A percentile compares a stretch with the other conserved stretches of the same genome.
Conservation (phyloP, 2,113 vertebrate species). For the Pterophyllum scalare region DNA sequence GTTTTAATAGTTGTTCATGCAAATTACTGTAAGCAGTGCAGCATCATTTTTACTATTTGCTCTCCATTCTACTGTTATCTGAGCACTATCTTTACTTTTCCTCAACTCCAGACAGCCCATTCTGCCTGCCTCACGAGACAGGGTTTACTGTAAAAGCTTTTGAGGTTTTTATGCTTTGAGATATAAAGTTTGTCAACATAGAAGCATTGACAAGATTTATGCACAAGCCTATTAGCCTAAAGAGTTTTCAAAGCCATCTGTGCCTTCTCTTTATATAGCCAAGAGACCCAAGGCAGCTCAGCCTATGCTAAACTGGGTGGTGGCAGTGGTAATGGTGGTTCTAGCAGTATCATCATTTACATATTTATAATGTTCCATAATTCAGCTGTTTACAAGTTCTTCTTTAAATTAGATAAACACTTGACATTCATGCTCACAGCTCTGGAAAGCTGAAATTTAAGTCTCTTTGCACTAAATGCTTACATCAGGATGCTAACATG, state of each 20-base stretch:
- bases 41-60: not conserved
- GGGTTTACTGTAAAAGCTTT: slow-evolving; percentile 17
- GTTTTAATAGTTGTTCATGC: not conserved
- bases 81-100: not conserved
- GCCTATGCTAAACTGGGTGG: not conserved
- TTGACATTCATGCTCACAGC: not conserved
- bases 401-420: not conserved
- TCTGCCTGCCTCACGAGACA: slow-evolving; percentile 3
- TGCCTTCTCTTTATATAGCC: too few species aligned
- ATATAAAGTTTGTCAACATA: slow-evolving; percentile 5
- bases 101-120: not conserved
- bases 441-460: not conserved
- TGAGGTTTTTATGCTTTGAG: slow-evolving; percentile 12
- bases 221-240: slow-evolving; percentile 26
- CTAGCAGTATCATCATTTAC: not conserved
- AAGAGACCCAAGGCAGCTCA: not conserved
- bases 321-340: not conserved
- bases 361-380: not conserved
- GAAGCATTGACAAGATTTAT: slow-evolving; percentile 10
- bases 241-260: slow-evolving; percentile 1
- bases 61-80: not conserved
- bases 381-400: not conserved
- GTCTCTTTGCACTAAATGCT: not conserved
- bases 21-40: not conserved
- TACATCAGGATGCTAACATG: not conserved